These are phyloP conservation scores for Corythaixoides concolor DNA, from an alignment of 2,113 vertebrate genomes.

Conservation along the genomic window DNA sequence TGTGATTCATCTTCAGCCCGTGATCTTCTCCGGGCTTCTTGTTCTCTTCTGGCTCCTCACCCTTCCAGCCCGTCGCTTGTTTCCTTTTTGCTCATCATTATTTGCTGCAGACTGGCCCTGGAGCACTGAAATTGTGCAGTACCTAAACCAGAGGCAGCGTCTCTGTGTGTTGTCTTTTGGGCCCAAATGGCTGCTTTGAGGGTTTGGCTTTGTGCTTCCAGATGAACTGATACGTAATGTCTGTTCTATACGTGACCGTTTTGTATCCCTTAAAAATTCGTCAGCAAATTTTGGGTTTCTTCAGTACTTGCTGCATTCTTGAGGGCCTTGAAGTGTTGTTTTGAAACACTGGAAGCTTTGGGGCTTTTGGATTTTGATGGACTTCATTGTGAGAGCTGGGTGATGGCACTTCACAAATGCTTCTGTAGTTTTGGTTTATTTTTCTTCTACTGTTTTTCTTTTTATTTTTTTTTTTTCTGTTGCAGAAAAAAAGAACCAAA, in stretches of 20 bases:
- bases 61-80: neutral
- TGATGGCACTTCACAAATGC: accelerated
- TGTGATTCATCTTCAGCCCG: neutral
- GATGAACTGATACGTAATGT: neutral
- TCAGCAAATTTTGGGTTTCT: no score
- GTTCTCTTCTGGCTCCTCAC: neutral
- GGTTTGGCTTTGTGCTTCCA: neutral
- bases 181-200: neutral
- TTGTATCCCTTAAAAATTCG: no score
- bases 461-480: neutral
- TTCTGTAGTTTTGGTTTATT: neutral
- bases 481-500: neutral
- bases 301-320: neutral
- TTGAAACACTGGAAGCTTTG: neutral
- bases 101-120: neutral
- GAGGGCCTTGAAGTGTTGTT: neutral
- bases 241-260: accelerated
- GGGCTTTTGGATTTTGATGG: neutral
- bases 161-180: neutral
- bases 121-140: neutral
- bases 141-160: neutral
- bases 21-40: neutral
- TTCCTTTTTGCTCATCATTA: neutral
- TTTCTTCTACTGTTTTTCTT: neutral
- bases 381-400: neutral